A percentile compares a stretch with the other conserved stretches of the same genome.
These are phyloP conservation scores for Pygoscelis adeliae DNA, from an alignment of 2,113 vertebrate species.

Conservation along the genomic window DNA sequence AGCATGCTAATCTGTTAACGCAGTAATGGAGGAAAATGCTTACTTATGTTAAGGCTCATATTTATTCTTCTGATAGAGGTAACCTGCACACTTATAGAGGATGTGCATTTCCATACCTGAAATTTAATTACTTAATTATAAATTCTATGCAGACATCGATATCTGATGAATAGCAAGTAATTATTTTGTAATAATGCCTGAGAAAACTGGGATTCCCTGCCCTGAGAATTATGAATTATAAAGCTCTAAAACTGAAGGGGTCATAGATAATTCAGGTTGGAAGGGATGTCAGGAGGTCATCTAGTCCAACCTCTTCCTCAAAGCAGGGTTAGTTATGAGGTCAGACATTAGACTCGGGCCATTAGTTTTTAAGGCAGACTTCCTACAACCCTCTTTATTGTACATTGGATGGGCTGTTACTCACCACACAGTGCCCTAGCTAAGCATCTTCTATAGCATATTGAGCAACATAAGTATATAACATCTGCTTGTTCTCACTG, in stretches of 20 bases:
- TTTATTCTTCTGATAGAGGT: conserved; percentile 1
- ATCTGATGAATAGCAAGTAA: conserved; percentile 33
- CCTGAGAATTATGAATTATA: neutral
- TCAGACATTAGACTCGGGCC: neutral
- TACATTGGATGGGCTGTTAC: neutral
- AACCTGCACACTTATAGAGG: neutral
- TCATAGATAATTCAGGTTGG: neutral
- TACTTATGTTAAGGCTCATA: neutral
- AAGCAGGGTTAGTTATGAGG: neutral
- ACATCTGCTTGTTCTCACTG: neutral
- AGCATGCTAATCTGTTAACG: neutral
- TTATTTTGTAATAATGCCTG: conserved; percentile 18
- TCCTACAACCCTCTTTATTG: neutral
- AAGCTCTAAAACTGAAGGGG: neutral
- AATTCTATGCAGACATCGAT: neutral
- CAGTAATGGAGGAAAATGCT: neutral
- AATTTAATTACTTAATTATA: conserved; percentile 43
- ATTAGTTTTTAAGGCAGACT: neutral
- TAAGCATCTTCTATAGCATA: neutral
- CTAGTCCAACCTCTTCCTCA: neutral
- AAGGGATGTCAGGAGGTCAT: neutral
- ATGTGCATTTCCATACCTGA: conserved; percentile 36
- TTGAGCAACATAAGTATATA: fast-evolving
- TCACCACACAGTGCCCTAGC: neutral
- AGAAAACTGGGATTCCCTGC: conserved; percentile 22